Evolutionary conservation across 2,797 vertebrate species (phyloP).

Genomic region (Gymnocypris eckloni): DNA sequence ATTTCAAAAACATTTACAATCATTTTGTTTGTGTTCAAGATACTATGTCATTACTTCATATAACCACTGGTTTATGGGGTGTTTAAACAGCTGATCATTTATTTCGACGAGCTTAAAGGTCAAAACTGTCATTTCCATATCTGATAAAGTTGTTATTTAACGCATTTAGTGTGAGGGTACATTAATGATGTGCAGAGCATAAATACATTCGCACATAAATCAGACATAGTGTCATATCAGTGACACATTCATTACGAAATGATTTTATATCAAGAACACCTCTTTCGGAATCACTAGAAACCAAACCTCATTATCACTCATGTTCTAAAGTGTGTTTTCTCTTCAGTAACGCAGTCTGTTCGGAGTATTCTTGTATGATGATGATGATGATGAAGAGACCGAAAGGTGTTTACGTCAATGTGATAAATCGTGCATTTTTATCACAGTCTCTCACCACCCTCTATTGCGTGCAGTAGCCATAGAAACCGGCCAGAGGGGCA

Average conservation of each 20-base stretch:
- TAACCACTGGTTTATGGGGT: not conserved
- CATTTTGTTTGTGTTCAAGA: not conserved
- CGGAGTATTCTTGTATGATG: not conserved
- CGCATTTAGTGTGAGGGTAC: not conserved
- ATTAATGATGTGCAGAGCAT: not conserved
- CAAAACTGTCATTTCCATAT: not conserved
- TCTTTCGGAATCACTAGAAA: not conserved
- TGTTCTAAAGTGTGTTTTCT: not conserved
- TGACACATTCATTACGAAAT: not conserved
- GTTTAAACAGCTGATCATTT: not conserved
- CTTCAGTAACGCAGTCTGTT: not conserved
- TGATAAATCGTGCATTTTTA: slow-evolving; percentile 65
- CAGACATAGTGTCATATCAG: not conserved
- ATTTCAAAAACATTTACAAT: not conserved
- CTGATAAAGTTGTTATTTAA: not conserved
- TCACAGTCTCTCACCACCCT: slow-evolving; percentile 55
- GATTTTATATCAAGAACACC: not conserved
- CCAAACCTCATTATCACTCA: not conserved
- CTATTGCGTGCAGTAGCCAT: slow-evolving; percentile 73
- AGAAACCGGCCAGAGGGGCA: slow-evolving; percentile 75
- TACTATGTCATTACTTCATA: not conserved
- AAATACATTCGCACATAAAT: not conserved
- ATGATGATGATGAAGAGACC: not conserved
- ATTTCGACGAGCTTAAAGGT: not conserved
- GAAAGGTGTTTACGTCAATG: slow-evolving; percentile 18